These are phyloP conservation scores for Marmota flaviventris DNA, from an alignment of 2,113 vertebrate species.

Conservation along the genomic window DNA sequence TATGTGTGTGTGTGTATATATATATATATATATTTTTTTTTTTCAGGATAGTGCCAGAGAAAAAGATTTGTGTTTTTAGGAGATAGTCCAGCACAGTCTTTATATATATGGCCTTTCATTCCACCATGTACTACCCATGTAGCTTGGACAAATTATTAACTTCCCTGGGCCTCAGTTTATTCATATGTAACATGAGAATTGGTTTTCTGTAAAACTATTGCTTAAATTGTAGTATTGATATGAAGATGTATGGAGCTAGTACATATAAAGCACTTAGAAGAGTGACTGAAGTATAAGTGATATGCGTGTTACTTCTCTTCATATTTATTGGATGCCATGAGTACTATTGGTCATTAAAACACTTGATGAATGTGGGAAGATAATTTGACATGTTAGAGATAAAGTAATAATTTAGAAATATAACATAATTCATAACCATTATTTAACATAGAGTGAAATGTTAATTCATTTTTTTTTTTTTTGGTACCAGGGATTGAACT, in stretches of 20 bases:
- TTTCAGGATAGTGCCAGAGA: neutral
- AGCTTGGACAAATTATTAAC: neutral
- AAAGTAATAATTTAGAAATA: slow-evolving; percentile 29
- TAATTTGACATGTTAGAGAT: neutral
- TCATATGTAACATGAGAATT: neutral
- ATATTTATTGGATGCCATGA: neutral
- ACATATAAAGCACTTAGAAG: neutral
- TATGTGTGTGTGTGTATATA: too few species aligned
- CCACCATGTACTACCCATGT: neutral
- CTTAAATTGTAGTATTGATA: neutral
- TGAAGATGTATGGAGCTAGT: neutral
- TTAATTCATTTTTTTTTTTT: neutral
- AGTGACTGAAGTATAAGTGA: neutral
- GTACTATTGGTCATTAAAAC: neutral
- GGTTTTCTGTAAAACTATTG: neutral
- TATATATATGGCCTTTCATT: neutral
- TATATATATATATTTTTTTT: too few species aligned
- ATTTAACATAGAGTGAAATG: neutral
- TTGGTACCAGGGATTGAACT: too few species aligned
- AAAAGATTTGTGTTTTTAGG: neutral
- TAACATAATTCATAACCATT: neutral
- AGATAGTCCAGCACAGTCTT: neutral
- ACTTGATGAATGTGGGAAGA: neutral
- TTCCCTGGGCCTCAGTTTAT: neutral
- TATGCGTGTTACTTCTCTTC: neutral